Evolutionary conservation across 2,888 invertebrate genomes (phyloP).

Genomic region (Spodoptera exigua): DNA sequence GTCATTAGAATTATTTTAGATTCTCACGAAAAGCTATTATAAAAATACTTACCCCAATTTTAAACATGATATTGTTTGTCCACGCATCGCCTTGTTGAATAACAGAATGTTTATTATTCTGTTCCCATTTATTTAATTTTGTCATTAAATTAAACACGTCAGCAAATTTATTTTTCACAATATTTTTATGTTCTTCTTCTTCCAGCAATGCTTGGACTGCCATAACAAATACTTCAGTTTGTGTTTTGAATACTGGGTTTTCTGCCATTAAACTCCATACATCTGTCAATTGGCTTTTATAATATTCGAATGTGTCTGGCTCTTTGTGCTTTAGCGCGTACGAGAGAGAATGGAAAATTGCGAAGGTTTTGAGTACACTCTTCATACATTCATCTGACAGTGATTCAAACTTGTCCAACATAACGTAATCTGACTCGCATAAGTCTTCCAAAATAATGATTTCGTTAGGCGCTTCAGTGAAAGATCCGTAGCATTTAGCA

Average conservation of each 20-base stretch:
- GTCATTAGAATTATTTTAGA: too few relatives aligned
- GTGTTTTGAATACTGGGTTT: conserved; percentile 6
- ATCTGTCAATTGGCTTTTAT: conserved; percentile 30
- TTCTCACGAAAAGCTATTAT: not conserved
- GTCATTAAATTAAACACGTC: conserved; percentile 4
- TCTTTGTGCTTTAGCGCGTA: conserved; percentile 66
- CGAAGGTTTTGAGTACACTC: conserved; percentile 66
- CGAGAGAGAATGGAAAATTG: conserved; percentile 70
- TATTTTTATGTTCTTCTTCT: conserved; percentile 54
- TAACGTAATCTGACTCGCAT: conserved; percentile 55
- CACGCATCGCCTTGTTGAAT: conserved; percentile 72
- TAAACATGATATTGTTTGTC: conserved; percentile 73
- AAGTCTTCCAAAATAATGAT: conserved; percentile 72
- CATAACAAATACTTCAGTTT: conserved; percentile 45
- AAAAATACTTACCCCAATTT: conserved; percentile 56
- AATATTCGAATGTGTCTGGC: conserved; percentile 56
- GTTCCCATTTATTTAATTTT: conserved; percentile 44
- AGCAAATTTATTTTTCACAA: conserved; percentile 47
- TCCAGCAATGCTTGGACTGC: conserved; percentile 51
- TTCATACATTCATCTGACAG: conserved; percentile 62
- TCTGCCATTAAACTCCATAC: conserved; percentile 20
- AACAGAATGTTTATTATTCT: conserved; percentile 57
- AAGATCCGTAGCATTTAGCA: conserved; percentile 66
- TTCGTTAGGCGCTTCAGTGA: conserved; percentile 62
- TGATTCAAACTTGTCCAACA: conserved; percentile 65